Base-by-base conservation (phyloP, 2,888 invertebrate species). In the Xanthia togata region DNA sequence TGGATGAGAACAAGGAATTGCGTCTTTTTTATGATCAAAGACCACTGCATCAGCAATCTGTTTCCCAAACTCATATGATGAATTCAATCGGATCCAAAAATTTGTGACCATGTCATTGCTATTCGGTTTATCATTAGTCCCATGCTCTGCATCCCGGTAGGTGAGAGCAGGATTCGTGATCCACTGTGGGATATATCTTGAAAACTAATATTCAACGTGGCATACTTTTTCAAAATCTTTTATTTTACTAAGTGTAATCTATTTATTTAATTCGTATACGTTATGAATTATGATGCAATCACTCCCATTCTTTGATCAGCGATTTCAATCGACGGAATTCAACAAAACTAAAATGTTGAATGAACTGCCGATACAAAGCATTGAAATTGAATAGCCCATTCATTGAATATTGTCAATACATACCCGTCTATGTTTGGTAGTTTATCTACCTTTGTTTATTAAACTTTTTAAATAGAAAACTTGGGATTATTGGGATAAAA, bases 321-420 rank as follows among this genome's bases (percentile, higher is more conserved):
- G 26, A 70, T 73, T 78, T 83, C 74, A 87, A 86, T 86, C 79
- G 73, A 47, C 77, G 79, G 83, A 87, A 83, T 74, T 60, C 20
- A 73, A 84, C 68, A 76, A 77, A 74, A 81, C 79, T 70, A 73
- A 87, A 83, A 73, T 79, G 64, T 72, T 60, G 59, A 78, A 84
- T 78, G 78, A 71, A 78, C 44, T 59, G 65, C 47, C 50, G 69
- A 72, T 74, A 70, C 81, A 69, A 62, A 76, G 73, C 60, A 50
- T 55, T 63, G 73, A 55, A n/a, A 50, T 81, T 72, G 78, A 81
- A 81, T 84, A 38, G 85, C 35, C 85, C 73, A 83, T 83, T 84
- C 85, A 84, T 81, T 84, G 69, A 60, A 55, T 73, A 74, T 74
- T 78, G 78, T 84, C 83, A 81, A 81, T 78, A 84, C 64, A 81